Evolutionary conservation across 2,888 invertebrate species (phyloP).

Genomic region (Smittia aterrima): DNA sequence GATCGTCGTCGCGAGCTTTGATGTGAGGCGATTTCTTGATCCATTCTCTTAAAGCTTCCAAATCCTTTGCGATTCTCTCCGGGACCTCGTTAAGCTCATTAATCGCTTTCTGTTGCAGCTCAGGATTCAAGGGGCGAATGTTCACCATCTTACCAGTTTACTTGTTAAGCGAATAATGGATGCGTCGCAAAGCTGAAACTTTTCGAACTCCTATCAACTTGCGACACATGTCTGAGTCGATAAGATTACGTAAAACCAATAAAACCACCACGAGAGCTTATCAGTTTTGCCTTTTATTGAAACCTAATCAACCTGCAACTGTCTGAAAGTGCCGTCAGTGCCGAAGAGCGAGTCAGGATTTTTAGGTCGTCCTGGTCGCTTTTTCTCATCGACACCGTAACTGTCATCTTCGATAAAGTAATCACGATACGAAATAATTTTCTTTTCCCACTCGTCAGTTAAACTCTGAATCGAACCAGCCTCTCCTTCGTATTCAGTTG

Average conservation of each 20-base stretch:
- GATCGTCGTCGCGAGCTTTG: constrained; percentile 52
- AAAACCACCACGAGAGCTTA: background rate
- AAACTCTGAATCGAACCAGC: constrained; percentile 54
- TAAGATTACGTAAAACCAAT: constrained; percentile 13
- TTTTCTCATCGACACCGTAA: constrained; percentile 36
- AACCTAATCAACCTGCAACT: constrained; percentile 49
- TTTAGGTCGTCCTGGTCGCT: constrained; percentile 46
- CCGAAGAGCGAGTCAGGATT: constrained; percentile 49
- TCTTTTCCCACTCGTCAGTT: constrained; percentile 45
- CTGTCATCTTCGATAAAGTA: constrained; percentile 43
- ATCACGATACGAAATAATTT: constrained; percentile 44
- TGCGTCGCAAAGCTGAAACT: background rate
- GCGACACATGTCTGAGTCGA: constrained; percentile 7
- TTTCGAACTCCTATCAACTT: background rate
- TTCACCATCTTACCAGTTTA: constrained; percentile 20
- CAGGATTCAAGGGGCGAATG: constrained; percentile 16
- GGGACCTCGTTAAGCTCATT: constrained; percentile 54
- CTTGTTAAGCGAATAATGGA: constrained; percentile 32
- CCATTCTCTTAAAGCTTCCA: constrained; percentile 53
- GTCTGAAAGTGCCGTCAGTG: constrained; percentile 50
- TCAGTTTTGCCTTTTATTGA: background rate
- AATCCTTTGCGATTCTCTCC: constrained; percentile 49
- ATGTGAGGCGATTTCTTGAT: constrained; percentile 54
- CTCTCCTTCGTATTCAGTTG: constrained; percentile 64
- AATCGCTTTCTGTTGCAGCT: constrained; percentile 47